Evolutionary conservation across 2,797 vertebrate genomes (phyloP).

Genomic region (Avahi laniger): DNA sequence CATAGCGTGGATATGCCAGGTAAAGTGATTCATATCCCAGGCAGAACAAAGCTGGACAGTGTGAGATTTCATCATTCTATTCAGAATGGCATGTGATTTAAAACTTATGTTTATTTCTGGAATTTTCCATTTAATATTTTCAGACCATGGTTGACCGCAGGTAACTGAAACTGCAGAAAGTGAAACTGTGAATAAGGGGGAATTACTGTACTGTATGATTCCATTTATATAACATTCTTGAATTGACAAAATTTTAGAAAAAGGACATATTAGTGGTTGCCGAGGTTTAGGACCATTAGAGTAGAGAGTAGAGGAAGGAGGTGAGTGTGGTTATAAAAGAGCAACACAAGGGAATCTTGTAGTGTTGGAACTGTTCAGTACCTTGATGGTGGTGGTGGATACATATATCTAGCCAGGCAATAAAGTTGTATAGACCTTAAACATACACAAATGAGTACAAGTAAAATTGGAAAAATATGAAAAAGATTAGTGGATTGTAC

Average conservation of each 20-base stretch:
- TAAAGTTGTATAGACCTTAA: neutral
- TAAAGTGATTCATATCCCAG: too few relatives aligned
- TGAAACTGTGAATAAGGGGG: too few relatives aligned
- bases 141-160: too few relatives aligned
- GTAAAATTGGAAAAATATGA: neutral
- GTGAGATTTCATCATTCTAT: too few relatives aligned
- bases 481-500: neutral
- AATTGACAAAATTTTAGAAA: neutral
- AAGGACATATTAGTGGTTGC: neutral
- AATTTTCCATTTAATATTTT: too few relatives aligned
- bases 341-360: neutral
- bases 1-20: too few relatives aligned
- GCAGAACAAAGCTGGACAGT: too few relatives aligned
- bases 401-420: neutral
- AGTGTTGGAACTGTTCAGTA: neutral
- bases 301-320: neutral
- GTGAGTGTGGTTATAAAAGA: neutral
- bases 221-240: too few relatives aligned
- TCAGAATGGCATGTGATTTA: too few relatives aligned
- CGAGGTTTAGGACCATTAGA: neutral
- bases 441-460: neutral
- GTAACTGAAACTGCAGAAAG: too few relatives aligned
- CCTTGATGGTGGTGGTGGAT: neutral
- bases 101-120: too few relatives aligned
- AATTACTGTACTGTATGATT: too few relatives aligned